Base-by-base conservation (phyloP, 2,797 vertebrate species). In the Pseudopleuronectes americanus region DNA sequence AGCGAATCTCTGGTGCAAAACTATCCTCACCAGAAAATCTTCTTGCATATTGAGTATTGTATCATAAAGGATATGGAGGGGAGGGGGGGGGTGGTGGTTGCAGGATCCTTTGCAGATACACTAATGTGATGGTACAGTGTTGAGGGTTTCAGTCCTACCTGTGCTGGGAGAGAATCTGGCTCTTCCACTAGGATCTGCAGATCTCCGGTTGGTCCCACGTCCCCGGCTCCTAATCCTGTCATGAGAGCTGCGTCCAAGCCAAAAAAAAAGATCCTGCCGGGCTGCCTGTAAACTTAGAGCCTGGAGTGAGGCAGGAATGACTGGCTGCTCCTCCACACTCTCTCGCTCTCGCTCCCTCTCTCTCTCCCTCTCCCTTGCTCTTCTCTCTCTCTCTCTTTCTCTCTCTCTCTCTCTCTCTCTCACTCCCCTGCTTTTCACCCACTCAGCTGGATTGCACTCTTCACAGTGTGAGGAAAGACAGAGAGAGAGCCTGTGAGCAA, bases 221-320 rank as follows among this genome's bases (percentile, higher is more conserved):
- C 88, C 88, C 89, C 73, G 84, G 88, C 84, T 92, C 90, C 85
- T 91, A 90, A 87, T 92, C 90, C 92, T 92, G 92, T 91, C 92
- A 93, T 92, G 89, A 87, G 90, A 80, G 80, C 83, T 87, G 86
- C 31, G 67, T 90, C 80, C 76, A 81, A 90, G 90, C 87, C 89
- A 90, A 89, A 85, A 91, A 89, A 89, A 16, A 45, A 19, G 43
- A 76, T 89, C 87, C 89, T 84, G 85, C 87, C 89, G 84, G 89
- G 76, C 84, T 87, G 79, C 78, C 80, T 82, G 57, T 84, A 80
- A 82, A 87, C 45, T 81, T 71, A 74, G 72, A 88, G 85, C 80
- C 59, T 75, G 74, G 57, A 88, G 82, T 81, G 81, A 88, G 75
- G 79, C 82, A 90, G 69, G 59, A 78, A 71, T 26, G 33, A 85